Evolutionary conservation across 2,888 invertebrate species (phyloP).

Genomic region (Meganola albula): DNA sequence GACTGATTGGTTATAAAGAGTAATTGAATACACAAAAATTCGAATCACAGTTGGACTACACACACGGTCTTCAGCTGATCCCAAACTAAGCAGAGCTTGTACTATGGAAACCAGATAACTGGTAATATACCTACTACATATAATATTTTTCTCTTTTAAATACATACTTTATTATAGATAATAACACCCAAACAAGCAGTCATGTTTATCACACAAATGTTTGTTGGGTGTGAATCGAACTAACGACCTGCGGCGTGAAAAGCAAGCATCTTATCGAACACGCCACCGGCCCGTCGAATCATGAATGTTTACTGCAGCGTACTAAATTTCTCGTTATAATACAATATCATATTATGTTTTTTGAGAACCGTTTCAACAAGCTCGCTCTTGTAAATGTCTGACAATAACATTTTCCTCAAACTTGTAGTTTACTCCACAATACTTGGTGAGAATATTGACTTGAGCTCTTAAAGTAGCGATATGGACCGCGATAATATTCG

Average conservation of each 20-base stretch:
- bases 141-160: no score
- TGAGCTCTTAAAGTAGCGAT: not conserved
- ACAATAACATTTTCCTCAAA: slow-evolving; percentile 7
- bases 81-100: not conserved
- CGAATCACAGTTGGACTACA: no score
- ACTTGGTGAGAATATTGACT: not conserved
- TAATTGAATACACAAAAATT: no score
- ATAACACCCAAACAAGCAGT: not conserved
- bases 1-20: no score
- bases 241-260: no score
- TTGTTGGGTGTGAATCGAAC: not conserved
- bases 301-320: no score
- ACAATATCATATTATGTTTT: slow-evolving; percentile 7
- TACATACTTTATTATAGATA: not conserved
- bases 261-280: no score
- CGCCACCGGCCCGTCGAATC: no score
- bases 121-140: not conserved
- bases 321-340: no score
- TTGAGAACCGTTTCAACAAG: slow-evolving; percentile 6
- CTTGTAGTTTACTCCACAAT: slow-evolving; percentile 1
- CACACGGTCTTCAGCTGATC: no score
- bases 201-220: not conserved
- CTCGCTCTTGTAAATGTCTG: slow-evolving; percentile 10
- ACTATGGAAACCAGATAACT: not conserved
- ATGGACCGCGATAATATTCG: no score